Evolutionary conservation across 2,888 invertebrate species (phyloP).

Genomic region (Bhutanitis thaidina): DNA sequence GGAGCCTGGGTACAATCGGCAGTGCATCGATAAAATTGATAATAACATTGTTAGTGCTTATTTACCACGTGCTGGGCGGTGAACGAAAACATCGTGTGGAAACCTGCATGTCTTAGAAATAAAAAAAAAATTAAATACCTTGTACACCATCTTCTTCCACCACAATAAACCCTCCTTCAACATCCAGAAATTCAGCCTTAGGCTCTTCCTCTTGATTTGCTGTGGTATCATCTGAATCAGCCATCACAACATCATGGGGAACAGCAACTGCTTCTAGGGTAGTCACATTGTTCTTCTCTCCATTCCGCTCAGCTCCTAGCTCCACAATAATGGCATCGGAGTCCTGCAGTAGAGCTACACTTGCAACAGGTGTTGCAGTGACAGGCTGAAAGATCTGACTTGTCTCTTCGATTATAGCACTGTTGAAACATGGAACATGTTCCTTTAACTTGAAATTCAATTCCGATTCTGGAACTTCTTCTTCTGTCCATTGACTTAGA

Average conservation of each 20-base stretch:
- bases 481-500: slow-evolving; percentile 73
- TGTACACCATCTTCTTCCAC: slow-evolving; percentile 44
- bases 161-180: slow-evolving; percentile 66
- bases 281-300: background rate
- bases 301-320: slow-evolving; percentile 34
- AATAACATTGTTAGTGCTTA: too few species aligned
- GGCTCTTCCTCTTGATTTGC: slow-evolving; percentile 42
- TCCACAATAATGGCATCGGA: slow-evolving; percentile 53
- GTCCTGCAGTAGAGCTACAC: slow-evolving; percentile 37
- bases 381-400: slow-evolving; percentile 59
- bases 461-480: slow-evolving; percentile 60
- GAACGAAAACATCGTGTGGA: too few species aligned
- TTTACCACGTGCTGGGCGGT: too few species aligned
- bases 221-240: slow-evolving; percentile 35
- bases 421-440: slow-evolving; percentile 63
- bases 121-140: slow-evolving; percentile 20
- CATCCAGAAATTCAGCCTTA: slow-evolving; percentile 52
- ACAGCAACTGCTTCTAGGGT: background rate
- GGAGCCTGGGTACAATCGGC: too few species aligned
- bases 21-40: too few species aligned
- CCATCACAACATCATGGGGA: slow-evolving; percentile 50
- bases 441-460: slow-evolving; percentile 30
- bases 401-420: slow-evolving; percentile 62
- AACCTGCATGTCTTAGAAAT: too few species aligned
- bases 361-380: slow-evolving; percentile 50